Evolutionary conservation across 2,888 invertebrate species (phyloP), one percentile per base, ranked within the genome.

Genomic region (Mamestra brassicae): DNA sequence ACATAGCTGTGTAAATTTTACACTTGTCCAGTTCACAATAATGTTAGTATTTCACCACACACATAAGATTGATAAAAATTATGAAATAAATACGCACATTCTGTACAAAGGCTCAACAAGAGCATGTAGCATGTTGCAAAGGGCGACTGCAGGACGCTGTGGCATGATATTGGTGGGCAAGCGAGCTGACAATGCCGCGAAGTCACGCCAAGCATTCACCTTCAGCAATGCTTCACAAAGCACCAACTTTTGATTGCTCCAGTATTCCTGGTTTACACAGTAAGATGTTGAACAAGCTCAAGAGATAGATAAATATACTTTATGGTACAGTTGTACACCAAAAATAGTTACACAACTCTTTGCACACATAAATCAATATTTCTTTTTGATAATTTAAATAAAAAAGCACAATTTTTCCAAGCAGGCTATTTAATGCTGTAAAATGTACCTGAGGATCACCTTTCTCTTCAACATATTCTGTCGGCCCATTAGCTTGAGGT

Each of bases 121-220:
- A 58, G 98, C 97, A 93, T 99, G 98, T 71, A 99, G 96, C 91
- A 99, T 97, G 81, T 97, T 95, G 91, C 98, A 98, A 26, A 99
- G 95, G 3, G 98, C 98, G 71, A 97, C 93, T 4, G 99, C 98
- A 0, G 98, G 98, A 67, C 98, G 97, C 89, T 98, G 97, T 55
- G 98, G 97, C 80, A 98, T 97, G 13, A 98, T 97, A 84, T 98
- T 98, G 74, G 98, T 97, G 0, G 99, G 99, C 79, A 99, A 96
- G 71, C 98, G 97, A 85, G 98, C 98, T 47, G 98, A 97, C 75
- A 99, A 96, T 83, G 97, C 97, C 79, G 98, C 97, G 4, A 99
- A 99, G 89, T 98, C 98, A 34, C 97, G 97, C 99, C 99, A 99
- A 87, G 99, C 99, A 2, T 99, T 99, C 84, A 99, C 97, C 82